Evolutionary conservation across 1,140 invertebrate genomes (phyloP).

Genomic region (Globodera rostochiensis): DNA sequence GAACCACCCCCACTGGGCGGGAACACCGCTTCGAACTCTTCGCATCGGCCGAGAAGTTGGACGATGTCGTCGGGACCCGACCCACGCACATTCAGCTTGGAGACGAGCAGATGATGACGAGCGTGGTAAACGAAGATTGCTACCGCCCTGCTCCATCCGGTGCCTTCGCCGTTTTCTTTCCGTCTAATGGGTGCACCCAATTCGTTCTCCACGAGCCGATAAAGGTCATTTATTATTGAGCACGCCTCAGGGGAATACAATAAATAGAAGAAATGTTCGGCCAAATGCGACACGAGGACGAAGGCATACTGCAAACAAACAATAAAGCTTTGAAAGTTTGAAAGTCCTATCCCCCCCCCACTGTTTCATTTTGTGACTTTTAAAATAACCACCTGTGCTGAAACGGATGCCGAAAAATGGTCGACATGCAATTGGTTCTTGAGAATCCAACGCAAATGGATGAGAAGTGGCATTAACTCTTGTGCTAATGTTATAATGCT

Average conservation of each 20-base stretch:
- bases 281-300: constrained; percentile 40
- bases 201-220: constrained; percentile 37
- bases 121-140: constrained; percentile 43
- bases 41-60: constrained; percentile 19
- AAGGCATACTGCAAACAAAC: constrained; percentile 35
- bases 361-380: not conserved
- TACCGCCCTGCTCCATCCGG: constrained; percentile 44
- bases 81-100: constrained; percentile 19
- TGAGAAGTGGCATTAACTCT: constrained; percentile 37
- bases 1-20: constrained; percentile 36
- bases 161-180: constrained; percentile 32
- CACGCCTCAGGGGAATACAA: constrained; percentile 44
- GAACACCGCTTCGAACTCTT: constrained; percentile 39
- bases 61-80: not conserved
- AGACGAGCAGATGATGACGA: constrained; percentile 22
- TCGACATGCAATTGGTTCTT: constrained; percentile 39
- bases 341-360: too few species aligned
- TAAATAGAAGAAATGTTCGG: constrained; percentile 52
- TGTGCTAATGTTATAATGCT: not conserved
- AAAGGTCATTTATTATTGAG: constrained; percentile 43
- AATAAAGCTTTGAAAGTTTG: not conserved
- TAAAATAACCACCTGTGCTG: constrained; percentile 31
- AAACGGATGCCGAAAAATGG: constrained; percentile 44
- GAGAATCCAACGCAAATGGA: constrained; percentile 38
- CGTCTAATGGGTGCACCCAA: not conserved